Conservation (phyloP, 2,113 vertebrate genomes). For the Oryzias celebensis region DNA sequence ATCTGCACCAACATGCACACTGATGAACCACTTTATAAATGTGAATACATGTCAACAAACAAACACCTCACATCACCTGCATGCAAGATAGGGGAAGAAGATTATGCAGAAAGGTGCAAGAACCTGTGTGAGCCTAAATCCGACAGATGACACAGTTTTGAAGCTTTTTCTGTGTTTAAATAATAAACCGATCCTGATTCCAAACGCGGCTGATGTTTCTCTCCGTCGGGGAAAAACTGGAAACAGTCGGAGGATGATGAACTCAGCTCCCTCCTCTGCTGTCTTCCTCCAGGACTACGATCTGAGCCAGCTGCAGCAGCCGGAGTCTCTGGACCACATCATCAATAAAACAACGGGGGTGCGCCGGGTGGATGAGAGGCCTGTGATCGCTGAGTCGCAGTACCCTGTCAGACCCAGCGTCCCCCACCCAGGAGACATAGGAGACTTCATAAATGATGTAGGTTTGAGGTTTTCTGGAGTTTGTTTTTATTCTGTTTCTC, state of each 20-base stretch:
- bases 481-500: background rate
- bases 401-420: slow-evolving; percentile 90
- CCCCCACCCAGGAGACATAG: slow-evolving; percentile 96
- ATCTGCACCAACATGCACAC: no score
- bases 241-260: background rate
- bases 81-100: no score
- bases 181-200: no score
- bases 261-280: background rate
- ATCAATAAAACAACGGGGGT: slow-evolving; percentile 89
- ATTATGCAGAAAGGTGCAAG: no score
- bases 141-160: no score
- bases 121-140: no score
- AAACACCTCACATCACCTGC: no score
- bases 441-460: slow-evolving; percentile 97
- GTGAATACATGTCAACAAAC: no score
- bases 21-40: no score
- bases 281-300: slow-evolving; percentile 76
- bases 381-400: slow-evolving; percentile 91
- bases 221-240: slow-evolving; percentile 2
- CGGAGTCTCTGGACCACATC: slow-evolving; percentile 91
- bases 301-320: slow-evolving; percentile 96
- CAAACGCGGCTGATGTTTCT: background rate
- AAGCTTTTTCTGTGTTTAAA: no score
- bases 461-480: slow-evolving; percentile 9
- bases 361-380: slow-evolving; percentile 93